These are phyloP conservation scores for Vanessa tameamea DNA, from an alignment of 1,140 invertebrate genomes.

Conservation along the genomic window DNA sequence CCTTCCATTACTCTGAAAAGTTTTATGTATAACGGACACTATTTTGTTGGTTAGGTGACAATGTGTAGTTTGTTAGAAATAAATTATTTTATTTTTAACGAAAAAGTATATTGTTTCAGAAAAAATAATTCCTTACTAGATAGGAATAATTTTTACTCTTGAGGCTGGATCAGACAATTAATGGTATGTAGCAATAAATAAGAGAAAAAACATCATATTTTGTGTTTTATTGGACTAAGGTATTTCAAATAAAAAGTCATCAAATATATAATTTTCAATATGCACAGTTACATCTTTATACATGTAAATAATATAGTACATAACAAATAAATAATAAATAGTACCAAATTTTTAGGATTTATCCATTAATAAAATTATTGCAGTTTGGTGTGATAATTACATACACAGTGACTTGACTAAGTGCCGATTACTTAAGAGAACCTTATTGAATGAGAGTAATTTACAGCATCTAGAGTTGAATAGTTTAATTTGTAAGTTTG, in stretches of 20 bases:
- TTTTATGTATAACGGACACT: no score
- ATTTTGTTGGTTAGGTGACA: no score
- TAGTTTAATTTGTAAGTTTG: constrained; percentile 48
- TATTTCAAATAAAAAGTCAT: constrained; percentile 76
- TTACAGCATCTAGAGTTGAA: constrained; percentile 55
- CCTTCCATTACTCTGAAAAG: no score
- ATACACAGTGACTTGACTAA: constrained; percentile 74
- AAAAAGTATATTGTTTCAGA: no score
- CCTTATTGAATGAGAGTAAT: constrained; percentile 56
- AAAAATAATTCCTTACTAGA: no score
- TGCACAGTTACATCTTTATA: constrained; percentile 80
- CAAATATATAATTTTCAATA: constrained; percentile 79
- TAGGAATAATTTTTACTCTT: no score
- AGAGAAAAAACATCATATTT: constrained; percentile 50
- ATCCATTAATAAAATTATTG: constrained; percentile 72
- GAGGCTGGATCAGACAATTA: neutral
- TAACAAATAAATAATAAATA: constrained; percentile 81
- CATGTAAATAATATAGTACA: constrained; percentile 80
- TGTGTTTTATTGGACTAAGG: constrained; percentile 74
- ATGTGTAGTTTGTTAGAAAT: no score
- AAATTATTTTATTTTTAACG: no score
- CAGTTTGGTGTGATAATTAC: constrained; percentile 72
- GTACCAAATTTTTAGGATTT: constrained; percentile 75
- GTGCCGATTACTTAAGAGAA: constrained; percentile 69
- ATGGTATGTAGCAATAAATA: constrained; percentile 18